Conservation (phyloP, 2,797 vertebrate species). For the Gambusia yucatana region DNA sequence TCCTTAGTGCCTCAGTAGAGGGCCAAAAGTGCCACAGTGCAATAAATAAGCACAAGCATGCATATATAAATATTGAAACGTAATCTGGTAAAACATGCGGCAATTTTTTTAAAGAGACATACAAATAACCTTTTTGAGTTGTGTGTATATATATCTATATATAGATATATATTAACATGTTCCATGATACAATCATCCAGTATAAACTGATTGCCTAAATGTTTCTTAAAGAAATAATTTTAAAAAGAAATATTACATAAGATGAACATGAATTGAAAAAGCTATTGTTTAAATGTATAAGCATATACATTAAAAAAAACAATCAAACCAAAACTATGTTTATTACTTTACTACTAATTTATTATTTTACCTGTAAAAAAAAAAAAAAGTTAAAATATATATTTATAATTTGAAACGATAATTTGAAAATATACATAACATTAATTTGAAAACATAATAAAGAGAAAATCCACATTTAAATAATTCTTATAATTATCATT, state of each 20-base stretch:
- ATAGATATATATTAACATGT: too few species aligned
- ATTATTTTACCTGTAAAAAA: background rate
- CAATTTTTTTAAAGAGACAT: background rate
- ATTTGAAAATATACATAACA: background rate
- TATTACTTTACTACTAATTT: background rate
- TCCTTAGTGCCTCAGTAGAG: conserved; percentile 11
- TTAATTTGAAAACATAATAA: background rate
- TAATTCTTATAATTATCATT: background rate
- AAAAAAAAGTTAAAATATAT: background rate
- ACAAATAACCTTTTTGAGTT: background rate
- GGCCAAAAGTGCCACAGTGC: conserved; percentile 1
- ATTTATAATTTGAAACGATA: background rate
- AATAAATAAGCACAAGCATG: background rate
- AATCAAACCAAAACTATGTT: background rate
- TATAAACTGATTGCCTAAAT: background rate
- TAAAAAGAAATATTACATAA: background rate
- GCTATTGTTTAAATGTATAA: background rate
- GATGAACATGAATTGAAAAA: background rate
- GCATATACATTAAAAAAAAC: too few species aligned
- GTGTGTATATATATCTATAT: too few species aligned
- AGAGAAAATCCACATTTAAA: background rate
- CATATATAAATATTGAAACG: background rate
- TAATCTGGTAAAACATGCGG: too few species aligned
- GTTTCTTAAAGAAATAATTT: background rate
- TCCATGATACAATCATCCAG: too few species aligned